Conservation (phyloP, 2,797 vertebrate genomes). For the Discoglossus pictus region DNA sequence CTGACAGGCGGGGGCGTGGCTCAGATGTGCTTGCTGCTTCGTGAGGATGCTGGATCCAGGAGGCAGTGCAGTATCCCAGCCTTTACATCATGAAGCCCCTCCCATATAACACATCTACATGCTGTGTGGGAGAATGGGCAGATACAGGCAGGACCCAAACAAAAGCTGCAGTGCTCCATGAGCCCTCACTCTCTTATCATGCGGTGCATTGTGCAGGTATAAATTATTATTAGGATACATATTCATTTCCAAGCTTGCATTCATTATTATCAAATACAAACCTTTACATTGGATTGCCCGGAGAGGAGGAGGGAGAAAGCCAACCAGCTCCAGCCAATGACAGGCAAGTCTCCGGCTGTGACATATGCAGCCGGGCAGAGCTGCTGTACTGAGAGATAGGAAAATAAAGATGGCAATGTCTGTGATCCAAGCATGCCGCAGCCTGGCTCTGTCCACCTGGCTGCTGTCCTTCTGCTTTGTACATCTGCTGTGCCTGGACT, state of each 20-base stretch:
- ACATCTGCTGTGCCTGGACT: constrained; percentile 93
- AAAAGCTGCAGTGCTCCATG: constrained; percentile 20
- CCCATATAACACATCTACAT: constrained; percentile 9
- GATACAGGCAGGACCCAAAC: constrained; percentile 20
- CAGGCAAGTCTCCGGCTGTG: constrained; percentile 35
- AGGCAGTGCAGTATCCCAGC: too few relatives aligned
- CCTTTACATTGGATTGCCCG: too few relatives aligned
- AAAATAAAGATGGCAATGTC: constrained; percentile 81
- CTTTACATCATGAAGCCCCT: constrained; percentile 3
- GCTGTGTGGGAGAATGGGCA: constrained; percentile 6
- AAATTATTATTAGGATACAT: too few relatives aligned
- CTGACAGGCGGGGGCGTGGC: too few relatives aligned
- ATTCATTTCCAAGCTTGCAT: too few relatives aligned
- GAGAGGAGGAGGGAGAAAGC: background rate
- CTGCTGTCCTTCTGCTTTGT: constrained; percentile 95
- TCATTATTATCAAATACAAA: too few relatives aligned
- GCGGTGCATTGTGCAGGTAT: too few relatives aligned
- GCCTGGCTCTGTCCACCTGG: constrained; percentile 94
- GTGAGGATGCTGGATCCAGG: too few relatives aligned
- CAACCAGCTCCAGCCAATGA: constrained; percentile 33
- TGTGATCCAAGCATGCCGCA: constrained; percentile 89
- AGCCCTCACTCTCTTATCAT: background rate
- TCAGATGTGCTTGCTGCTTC: too few relatives aligned
- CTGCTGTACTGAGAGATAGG: constrained; percentile 17
- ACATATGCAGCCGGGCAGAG: constrained; percentile 47